A percentile compares a stretch with the other conserved stretches of the same genome.
Conservation (phyloP, 2,113 vertebrate genomes). For the Saiga tatarica region DNA sequence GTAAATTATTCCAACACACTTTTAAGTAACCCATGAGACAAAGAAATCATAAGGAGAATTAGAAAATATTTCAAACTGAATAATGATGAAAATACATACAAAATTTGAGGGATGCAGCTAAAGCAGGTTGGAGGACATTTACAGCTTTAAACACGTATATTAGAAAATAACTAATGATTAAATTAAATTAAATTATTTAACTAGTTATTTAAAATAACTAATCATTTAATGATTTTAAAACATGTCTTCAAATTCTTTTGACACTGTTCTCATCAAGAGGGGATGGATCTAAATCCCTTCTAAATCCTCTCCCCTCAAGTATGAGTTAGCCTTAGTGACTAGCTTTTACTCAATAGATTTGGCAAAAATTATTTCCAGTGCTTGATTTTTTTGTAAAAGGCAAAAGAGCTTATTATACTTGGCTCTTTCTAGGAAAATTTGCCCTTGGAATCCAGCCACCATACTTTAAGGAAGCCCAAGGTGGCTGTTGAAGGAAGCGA, state of each 20-base stretch:
- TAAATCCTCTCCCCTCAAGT: neutral
- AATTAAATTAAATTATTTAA: neutral
- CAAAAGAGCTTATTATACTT: neutral
- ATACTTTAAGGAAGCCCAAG: neutral
- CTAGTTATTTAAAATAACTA: neutral
- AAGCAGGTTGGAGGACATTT: neutral
- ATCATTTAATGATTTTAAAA: neutral
- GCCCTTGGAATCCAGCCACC: neutral
- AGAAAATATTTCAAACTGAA: neutral
- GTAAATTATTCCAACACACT: neutral
- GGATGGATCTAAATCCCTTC: neutral
- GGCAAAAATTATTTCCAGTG: neutral
- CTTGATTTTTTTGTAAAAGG: neutral
- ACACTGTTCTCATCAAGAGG: neutral
- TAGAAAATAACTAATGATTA: neutral
- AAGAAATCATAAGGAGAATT: neutral
- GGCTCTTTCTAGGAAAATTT: neutral
- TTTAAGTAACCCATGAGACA: neutral
- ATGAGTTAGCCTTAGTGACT: neutral
- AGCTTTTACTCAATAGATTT: neutral
- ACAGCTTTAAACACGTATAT: neutral
- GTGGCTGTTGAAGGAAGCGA: fast-evolving
- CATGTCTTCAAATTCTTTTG: neutral
- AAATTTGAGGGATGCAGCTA: neutral
- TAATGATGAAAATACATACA: neutral